A percentile compares a stretch with the other conserved stretches of the same genome.
Conservation (phyloP, 2,888 invertebrate genomes). For the Dryocosmus kuriphilus region DNA sequence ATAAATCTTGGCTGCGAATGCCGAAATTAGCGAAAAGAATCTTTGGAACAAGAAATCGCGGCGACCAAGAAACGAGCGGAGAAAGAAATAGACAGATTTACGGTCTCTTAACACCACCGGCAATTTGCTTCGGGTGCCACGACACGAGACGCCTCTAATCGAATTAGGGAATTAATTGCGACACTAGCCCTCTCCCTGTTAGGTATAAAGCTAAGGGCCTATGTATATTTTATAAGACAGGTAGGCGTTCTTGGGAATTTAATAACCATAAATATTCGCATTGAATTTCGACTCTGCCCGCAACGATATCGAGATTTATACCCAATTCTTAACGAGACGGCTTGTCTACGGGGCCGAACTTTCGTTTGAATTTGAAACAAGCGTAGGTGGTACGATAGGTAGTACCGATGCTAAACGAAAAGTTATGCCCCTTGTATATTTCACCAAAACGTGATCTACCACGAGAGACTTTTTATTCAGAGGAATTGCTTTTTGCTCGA, state of each 20-base stretch:
- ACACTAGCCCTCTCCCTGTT: conserved; percentile 13
- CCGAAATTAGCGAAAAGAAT: conserved; percentile 38
- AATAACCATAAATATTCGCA: conserved; percentile 39
- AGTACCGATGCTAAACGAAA: conserved; percentile 7
- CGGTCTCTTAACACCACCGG: conserved; percentile 36
- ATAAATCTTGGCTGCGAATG: conserved; percentile 31
- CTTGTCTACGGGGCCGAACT: conserved; percentile 24
- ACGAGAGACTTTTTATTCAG: not conserved
- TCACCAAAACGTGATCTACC: conserved; percentile 30
- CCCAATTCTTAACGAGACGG: conserved; percentile 19
- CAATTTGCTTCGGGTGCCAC: conserved; percentile 33
- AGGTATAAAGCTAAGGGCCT: not conserved
- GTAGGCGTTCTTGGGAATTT: conserved; percentile 26
- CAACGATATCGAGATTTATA: conserved; percentile 37
- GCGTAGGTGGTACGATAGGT: conserved; percentile 31
- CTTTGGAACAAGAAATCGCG: conserved; percentile 32
- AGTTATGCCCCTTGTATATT: conserved; percentile 27
- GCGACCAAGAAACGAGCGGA: conserved; percentile 9
- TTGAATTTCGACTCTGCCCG: conserved; percentile 3
- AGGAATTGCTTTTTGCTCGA: not conserved
- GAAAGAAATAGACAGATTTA: conserved; percentile 37
- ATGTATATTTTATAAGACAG: conserved; percentile 10
- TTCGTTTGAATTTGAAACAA: conserved; percentile 18
- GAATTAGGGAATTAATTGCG: conserved; percentile 41
- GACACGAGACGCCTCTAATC: conserved; percentile 33